These are phyloP conservation scores for Heteronetta atricapilla DNA, from an alignment of 2,113 vertebrate species.

Conservation along the genomic window DNA sequence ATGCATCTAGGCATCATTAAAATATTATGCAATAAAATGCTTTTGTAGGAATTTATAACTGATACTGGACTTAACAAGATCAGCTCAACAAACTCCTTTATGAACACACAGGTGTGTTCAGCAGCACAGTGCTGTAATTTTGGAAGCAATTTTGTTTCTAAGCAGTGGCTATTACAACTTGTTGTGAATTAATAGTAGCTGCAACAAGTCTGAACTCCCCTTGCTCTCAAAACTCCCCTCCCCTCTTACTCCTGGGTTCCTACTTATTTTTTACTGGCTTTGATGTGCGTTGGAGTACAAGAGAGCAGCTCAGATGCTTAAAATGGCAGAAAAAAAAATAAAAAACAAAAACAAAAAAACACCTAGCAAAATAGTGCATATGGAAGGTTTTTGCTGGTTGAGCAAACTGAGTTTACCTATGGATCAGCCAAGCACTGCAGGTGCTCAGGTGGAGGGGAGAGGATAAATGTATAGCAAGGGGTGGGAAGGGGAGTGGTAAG, in stretches of 20 bases:
- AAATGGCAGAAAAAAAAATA: not conserved
- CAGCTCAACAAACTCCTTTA: not conserved
- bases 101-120: not conserved
- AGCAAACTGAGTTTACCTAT: not conserved
- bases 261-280: not conserved
- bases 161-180: not conserved
- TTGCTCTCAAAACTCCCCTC: not conserved
- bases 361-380: not conserved
- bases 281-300: not conserved
- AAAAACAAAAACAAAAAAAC: not conserved
- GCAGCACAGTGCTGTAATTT: not conserved
- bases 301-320: not conserved
- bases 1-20: conserved; percentile 7
- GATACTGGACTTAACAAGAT: not conserved
- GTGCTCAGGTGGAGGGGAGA: not conserved
- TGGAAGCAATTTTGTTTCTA: not conserved
- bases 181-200: not conserved
- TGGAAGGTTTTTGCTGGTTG: not conserved
- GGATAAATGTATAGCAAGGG: not conserved
- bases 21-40: not conserved
- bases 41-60: not conserved
- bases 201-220: not conserved
- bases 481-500: not conserved
- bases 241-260: not conserved
- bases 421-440: not conserved